Conservation (phyloP, 2,888 invertebrate genomes). For the Anthophora plumipes region DNA sequence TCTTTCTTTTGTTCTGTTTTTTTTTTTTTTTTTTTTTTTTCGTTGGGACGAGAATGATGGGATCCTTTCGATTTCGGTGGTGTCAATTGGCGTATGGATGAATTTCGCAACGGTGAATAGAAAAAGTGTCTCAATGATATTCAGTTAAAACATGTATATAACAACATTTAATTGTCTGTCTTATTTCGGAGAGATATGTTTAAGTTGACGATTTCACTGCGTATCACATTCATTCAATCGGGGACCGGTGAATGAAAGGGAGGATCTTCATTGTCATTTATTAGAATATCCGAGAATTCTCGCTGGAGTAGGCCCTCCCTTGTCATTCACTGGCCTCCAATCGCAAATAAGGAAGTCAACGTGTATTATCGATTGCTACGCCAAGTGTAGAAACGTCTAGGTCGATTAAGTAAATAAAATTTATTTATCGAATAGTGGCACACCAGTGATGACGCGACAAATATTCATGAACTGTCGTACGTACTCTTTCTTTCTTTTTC, state of each 20-base stretch:
- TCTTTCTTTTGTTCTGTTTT: too few species aligned
- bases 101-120: slow-evolving; percentile 31
- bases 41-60: background rate
- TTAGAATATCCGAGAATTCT: too few species aligned
- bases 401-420: slow-evolving; percentile 66
- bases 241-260: slow-evolving; percentile 11
- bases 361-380: slow-evolving; percentile 38
- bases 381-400: slow-evolving; percentile 57
- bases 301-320: too few species aligned
- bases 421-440: slow-evolving; percentile 67
- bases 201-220: slow-evolving; percentile 56
- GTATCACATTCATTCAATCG: slow-evolving; percentile 49
- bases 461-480: slow-evolving; percentile 57
- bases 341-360: slow-evolving; percentile 52
- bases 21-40: background rate
- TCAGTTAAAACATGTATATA: slow-evolving; percentile 56
- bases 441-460: slow-evolving; percentile 56
- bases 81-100: background rate
- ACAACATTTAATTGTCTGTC: slow-evolving; percentile 59
- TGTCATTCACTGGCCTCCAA: slow-evolving; percentile 17
- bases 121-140: slow-evolving; percentile 43
- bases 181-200: slow-evolving; percentile 60
- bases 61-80: slow-evolving; percentile 2
- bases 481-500: background rate
- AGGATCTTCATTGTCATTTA: too few species aligned